Percentiles rank a stretch among this genome's conserved stretches.
Conservation (phyloP, 2,797 vertebrate genomes). For the Crocidura indochinensis region DNA sequence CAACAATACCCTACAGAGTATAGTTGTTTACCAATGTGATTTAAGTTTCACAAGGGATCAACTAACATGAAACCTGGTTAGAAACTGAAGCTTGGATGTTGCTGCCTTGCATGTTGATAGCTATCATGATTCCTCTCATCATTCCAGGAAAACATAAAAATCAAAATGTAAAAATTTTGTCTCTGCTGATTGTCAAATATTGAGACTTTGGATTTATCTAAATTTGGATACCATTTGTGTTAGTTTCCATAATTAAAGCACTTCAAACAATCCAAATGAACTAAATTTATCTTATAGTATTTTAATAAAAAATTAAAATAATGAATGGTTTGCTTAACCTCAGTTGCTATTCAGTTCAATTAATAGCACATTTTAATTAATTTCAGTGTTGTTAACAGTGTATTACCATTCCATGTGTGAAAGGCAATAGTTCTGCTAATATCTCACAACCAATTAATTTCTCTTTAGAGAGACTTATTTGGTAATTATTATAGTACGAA, state of each 20-base stretch:
- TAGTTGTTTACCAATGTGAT: background rate
- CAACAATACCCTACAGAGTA: background rate
- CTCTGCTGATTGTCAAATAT: background rate
- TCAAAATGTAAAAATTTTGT: background rate
- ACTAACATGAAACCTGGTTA: background rate
- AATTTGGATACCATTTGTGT: too few species aligned
- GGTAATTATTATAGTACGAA: background rate
- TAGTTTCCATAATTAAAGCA: background rate
- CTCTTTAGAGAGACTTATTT: background rate
- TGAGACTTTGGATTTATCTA: background rate
- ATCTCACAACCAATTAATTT: conserved; percentile 2
- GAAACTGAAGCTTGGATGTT: background rate
- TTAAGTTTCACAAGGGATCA: background rate
- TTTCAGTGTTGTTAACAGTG: background rate
- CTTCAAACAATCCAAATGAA: background rate
- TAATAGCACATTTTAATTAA: background rate
- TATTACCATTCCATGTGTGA: background rate
- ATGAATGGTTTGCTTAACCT: background rate
- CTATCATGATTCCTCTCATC: background rate
- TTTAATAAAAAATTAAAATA: conserved; percentile 14
- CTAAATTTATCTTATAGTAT: background rate
- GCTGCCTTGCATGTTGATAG: background rate
- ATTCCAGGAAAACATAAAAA: background rate
- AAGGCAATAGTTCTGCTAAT: conserved; percentile 11
- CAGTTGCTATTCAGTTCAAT: background rate